These are phyloP conservation scores for Mastacembelus armatus DNA, from an alignment of 2,797 vertebrate genomes.

Conservation along the genomic window DNA sequence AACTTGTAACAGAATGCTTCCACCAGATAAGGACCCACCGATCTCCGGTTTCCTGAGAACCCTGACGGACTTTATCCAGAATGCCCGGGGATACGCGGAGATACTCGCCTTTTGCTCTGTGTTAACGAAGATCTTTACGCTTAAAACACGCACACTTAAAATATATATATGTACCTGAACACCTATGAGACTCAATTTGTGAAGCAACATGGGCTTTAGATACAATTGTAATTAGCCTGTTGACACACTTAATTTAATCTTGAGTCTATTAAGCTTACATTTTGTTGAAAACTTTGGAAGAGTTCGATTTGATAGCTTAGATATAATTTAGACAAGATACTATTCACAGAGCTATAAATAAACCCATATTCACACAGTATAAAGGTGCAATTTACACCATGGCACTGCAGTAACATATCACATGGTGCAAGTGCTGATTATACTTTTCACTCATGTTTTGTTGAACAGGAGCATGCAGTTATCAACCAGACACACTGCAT, in stretches of 20 bases:
- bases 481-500: neutral
- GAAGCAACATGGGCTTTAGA: constrained; percentile 15
- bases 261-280: constrained; percentile 23
- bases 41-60: no score
- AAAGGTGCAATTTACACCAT: neutral
- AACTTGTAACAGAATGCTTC: no score
- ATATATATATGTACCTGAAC: constrained; percentile 1
- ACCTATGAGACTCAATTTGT: constrained; percentile 36
- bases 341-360: constrained; percentile 12
- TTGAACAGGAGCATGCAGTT: neutral
- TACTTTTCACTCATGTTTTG: neutral
- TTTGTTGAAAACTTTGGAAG: constrained; percentile 8
- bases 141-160: neutral
- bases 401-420: neutral
- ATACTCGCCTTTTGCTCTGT: no score
- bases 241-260: constrained; percentile 38
- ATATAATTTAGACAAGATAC: constrained; percentile 45
- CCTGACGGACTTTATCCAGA: no score
- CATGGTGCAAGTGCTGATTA: neutral
- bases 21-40: no score
- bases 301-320: constrained; percentile 27
- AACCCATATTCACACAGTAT: neutral
- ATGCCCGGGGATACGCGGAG: no score
- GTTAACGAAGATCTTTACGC: no score
- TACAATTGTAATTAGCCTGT: constrained; percentile 37